Conservation (phyloP, 2,888 invertebrate genomes). For the Macaria notata region DNA sequence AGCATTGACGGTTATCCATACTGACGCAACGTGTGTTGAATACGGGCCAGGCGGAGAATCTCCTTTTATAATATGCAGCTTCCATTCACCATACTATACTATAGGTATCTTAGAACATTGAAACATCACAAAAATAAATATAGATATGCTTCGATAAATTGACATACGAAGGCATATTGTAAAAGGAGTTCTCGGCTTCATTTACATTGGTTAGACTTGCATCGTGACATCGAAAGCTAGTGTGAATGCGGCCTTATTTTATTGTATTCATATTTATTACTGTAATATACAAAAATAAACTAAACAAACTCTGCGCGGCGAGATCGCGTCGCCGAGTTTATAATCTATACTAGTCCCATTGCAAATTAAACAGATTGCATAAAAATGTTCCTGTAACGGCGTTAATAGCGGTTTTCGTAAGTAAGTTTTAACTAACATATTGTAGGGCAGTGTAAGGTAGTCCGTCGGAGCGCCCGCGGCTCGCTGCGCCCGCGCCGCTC, state of each 20-base stretch:
- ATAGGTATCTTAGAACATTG: neutral
- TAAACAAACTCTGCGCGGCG: conserved; percentile 53
- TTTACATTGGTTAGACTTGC: conserved; percentile 70
- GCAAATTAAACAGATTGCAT: conserved; percentile 77
- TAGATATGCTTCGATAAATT: neutral
- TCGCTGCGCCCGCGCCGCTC: conserved; percentile 34
- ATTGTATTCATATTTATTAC: conserved; percentile 50
- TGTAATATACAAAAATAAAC: conserved; percentile 48
- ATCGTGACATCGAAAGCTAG: conserved; percentile 70
- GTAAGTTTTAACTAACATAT: conserved; percentile 65
- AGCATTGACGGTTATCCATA: conserved; percentile 65
- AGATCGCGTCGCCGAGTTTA: conserved; percentile 56
- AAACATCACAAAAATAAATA: conserved; percentile 54
- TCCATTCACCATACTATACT: neutral
- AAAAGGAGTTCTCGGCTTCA: conserved; percentile 67
- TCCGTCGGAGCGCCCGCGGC: no score
- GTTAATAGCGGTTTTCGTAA: conserved; percentile 67
- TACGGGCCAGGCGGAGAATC: conserved; percentile 48
- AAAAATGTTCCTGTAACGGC: conserved; percentile 78
- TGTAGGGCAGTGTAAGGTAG: conserved; percentile 47
- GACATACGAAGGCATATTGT: conserved; percentile 55
- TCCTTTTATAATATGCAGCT: conserved; percentile 64
- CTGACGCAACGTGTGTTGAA: conserved; percentile 38
- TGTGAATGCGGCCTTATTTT: conserved; percentile 74
- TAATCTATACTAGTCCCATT: conserved; percentile 78